Percentiles rank a stretch among this genome's conserved stretches.
These are phyloP conservation scores for Drosophila tripunctata DNA, from an alignment of 2,888 invertebrate species.

Conservation along the genomic window DNA sequence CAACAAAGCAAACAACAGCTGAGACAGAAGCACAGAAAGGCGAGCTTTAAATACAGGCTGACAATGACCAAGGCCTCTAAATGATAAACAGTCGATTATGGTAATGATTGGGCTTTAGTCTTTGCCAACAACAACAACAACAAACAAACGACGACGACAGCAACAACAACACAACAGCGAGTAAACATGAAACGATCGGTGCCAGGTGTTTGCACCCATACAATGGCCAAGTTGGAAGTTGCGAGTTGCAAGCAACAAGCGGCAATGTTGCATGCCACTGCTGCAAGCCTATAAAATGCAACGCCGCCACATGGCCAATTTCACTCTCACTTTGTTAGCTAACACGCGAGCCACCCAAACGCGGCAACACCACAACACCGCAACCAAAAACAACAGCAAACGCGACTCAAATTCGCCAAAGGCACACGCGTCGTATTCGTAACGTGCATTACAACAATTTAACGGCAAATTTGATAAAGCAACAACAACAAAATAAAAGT, in stretches of 20 bases:
- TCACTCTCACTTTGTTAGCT: conserved; percentile 80
- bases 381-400: conserved; percentile 5
- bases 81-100: conserved; percentile 53
- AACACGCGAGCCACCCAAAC: conserved; percentile 48
- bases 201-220: conserved; percentile 70
- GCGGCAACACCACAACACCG: not conserved
- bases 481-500: not conserved
- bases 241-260: conserved; percentile 24
- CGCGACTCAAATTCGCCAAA: conserved; percentile 11
- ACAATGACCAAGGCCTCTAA: conserved; percentile 58
- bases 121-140: conserved; percentile 2
- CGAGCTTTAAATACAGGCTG: conserved; percentile 25
- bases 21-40: conserved; percentile 9
- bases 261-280: too few relatives aligned
- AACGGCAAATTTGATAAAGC: conserved; percentile 22
- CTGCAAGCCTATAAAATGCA: conserved; percentile 73
- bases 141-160: not conserved
- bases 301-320: conserved; percentile 64
- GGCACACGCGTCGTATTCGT: conserved; percentile 44
- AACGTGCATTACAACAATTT: conserved; percentile 21
- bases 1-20: conserved; percentile 27
- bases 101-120: conserved; percentile 40
- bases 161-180: conserved; percentile 6
- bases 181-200: conserved; percentile 15
- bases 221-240: conserved; percentile 22